Base-by-base conservation (phyloP, 2,888 invertebrate species). In the Dynastes hyllus region DNA sequence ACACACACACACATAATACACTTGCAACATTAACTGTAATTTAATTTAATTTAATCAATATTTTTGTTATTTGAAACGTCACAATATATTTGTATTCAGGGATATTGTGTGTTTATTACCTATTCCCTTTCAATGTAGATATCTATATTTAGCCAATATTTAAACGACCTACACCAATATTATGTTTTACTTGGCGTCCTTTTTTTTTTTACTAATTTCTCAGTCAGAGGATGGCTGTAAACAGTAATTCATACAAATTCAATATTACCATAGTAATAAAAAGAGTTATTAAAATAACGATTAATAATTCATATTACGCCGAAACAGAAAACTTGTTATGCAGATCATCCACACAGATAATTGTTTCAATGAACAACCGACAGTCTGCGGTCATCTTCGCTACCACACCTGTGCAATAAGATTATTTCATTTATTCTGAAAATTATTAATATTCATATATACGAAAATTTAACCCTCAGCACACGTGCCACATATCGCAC, bases 401-500 rank as follows among this genome's bases (percentile, higher is more conserved):
- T 27, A 11, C 37, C 58, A 73, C 73, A 73, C 73, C 73, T 73
- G 73, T 73, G 58, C 58, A 73, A 73, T 73, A 73, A 73, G 58
- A 73, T 73, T 73, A 73, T 73, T 73, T 58, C 73, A 58, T 58
- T 73, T 73, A 73, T 58, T 73, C 22, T 58, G 58, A 73, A 73
- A 71, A 73, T 58, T 73, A 73, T 73, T 73, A 76, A 76, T 55
- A 76, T 76, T 76, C 76, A 76, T 76, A 76, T 76, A 76, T 76
- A 76, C 66, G 53, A 53, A 67, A 58, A 76, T 67, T 67, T 67
- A 61, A 53, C 76, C 76, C 76, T 13, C 55, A 50, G 40, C 66
- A 76, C 76, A 76, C 76, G 76, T 76, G 76, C 76, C 66, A 40
- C 76, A 55, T 76, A 79, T 76, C 69, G 69, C 79, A 79, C 79